These are phyloP conservation scores for Sanderia malayensis DNA, from an alignment of 30 jellyfish, hydroid and myxozoan species.

Conservation along the genomic window DNA sequence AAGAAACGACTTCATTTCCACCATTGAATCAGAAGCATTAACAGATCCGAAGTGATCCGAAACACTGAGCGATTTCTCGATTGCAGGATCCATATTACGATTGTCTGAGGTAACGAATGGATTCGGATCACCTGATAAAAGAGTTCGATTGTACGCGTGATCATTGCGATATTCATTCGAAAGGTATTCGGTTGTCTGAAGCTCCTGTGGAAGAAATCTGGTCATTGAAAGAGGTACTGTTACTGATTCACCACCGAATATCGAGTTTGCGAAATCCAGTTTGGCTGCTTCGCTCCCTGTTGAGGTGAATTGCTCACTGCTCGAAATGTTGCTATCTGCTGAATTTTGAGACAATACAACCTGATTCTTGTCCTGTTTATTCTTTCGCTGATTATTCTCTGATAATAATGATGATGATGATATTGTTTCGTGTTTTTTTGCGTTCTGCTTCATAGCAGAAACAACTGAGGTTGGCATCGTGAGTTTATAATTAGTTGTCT, in stretches of 20 bases:
- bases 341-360: not conserved
- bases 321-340: not conserved
- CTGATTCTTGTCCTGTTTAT: not conserved
- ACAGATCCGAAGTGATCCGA: conserved; percentile 39
- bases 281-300: not conserved
- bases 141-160: conserved; percentile 60
- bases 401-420: no score
- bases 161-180: conserved; percentile 35
- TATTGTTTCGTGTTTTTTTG: no score
- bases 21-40: conserved; percentile 27
- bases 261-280: conserved; percentile 3
- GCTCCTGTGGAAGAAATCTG: conserved; percentile 49
- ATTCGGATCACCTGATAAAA: conserved; percentile 42
- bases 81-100: conserved; percentile 40
- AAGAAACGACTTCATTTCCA: conserved; percentile 49
- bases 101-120: conserved; percentile 23
- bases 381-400: not conserved
- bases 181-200: conserved; percentile 35
- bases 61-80: conserved; percentile 36
- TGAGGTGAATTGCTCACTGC: not conserved
- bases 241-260: conserved; percentile 49
- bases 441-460: no score
- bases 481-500: not conserved
- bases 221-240: conserved; percentile 64
- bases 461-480: not conserved